Evolutionary conservation across 2,113 vertebrate genomes (phyloP), one percentile per base, ranked within the genome.

Genomic region (Larimichthys polyactis): DNA sequence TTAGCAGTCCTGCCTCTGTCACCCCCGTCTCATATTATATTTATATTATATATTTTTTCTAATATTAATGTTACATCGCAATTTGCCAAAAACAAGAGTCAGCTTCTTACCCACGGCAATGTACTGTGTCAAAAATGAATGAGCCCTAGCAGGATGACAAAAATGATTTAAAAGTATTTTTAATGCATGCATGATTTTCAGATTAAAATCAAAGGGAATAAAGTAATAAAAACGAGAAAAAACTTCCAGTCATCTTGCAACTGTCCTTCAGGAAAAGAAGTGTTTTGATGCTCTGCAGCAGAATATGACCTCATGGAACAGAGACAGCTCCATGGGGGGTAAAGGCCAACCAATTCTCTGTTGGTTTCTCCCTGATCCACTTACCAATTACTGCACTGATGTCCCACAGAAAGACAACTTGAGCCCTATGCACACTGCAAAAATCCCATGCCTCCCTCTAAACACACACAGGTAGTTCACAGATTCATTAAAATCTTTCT

Each of bases 401-500:
- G 49, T 79, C 75, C 69, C 69, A 69, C 9, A 32, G 63, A 81
- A 63, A 85, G 81, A 87, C 85, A 83, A 63, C 60, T 48, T 77
- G 55, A 89, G 79, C 73, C 58, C 67, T 48, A 17, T 36, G 48
- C 68, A 69, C 80, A 58, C 63, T 44, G 5, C 58, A 51, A 36
- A 54, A 78, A 78, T 58, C 66, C 62, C 58, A 27, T 0, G 6
- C 15, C 44, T 71, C 27, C 19, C 70, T 74, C 57, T 49, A 10
- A 52, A 11, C 74, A 73, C 84, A 80, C 58, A 8, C 63, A 81
- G 59, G 78, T 66, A 79, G 51, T 73, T 75, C 71, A 46, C 32
- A 71, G 58, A 59, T 86, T 81, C 87, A 90, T 92, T 85, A 89
- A 82, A 86, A 43, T 15, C 55, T 40, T 59, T 46, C 66, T 57